A percentile compares a stretch with the other conserved stretches of the same genome.
Evolutionary conservation across 2,888 invertebrate genomes (phyloP).

Genomic region (Lapara coniferarum): DNA sequence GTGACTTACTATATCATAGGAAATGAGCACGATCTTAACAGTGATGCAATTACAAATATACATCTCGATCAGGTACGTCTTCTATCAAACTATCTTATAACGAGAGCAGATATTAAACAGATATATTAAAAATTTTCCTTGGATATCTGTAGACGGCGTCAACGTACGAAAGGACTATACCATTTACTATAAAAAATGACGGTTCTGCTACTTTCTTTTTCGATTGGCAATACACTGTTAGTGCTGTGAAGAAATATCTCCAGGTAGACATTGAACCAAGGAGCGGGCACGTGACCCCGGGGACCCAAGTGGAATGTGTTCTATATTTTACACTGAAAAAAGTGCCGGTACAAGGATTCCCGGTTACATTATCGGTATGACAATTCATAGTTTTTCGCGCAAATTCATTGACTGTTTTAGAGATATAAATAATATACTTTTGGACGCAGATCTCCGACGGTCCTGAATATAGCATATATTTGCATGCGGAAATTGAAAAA

Average conservation of each 20-base stretch:
- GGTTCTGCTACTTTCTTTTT: conserved; percentile 76
- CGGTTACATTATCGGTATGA: conserved; percentile 60
- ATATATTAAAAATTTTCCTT: not conserved
- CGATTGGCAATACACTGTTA: conserved; percentile 66
- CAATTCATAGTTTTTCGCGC: not conserved
- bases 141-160: conserved; percentile 65
- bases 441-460: conserved; percentile 85
- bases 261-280: conserved; percentile 65
- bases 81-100: not conserved
- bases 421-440: not conserved
- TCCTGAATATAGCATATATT: conserved; percentile 83
- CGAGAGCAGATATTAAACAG: too few species aligned
- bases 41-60: conserved; percentile 68
- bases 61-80: conserved; percentile 70
- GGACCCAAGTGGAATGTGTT: conserved; percentile 58
- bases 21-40: conserved; percentile 63
- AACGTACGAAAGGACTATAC: conserved; percentile 69
- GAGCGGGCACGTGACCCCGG: conserved; percentile 67
- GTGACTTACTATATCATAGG: conserved; percentile 76
- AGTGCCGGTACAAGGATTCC: conserved; percentile 71
- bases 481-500: conserved; percentile 83
- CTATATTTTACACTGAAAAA: conserved; percentile 66
- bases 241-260: conserved; percentile 68
- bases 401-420: not conserved
- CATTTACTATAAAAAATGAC: conserved; percentile 69